Conservation (phyloP, 92 coral and sea anemone species). For the Heliopora coerulea region DNA sequence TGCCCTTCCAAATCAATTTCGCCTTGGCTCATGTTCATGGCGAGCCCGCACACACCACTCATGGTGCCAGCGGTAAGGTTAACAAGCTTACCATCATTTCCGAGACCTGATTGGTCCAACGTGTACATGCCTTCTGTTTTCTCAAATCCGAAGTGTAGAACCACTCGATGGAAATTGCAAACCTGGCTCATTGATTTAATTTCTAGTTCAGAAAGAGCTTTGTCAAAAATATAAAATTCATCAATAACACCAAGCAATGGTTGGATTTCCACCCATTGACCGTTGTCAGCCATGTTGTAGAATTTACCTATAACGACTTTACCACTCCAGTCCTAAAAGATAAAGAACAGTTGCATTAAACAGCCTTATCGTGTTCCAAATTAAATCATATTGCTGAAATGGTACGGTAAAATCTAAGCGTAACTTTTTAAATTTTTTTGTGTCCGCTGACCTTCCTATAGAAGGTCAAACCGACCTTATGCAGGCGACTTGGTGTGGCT, state of each 20-base stretch:
- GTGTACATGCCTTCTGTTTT: constrained; percentile 67
- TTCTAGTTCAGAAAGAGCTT: constrained; percentile 73
- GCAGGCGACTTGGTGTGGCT: too few species aligned
- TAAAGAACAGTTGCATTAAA: not conserved
- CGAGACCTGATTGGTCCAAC: constrained; percentile 93
- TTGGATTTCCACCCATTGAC: constrained; percentile 72
- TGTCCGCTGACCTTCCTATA: too few species aligned
- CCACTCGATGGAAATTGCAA: constrained; percentile 79
- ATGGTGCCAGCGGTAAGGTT: constrained; percentile 56
- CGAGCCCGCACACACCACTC: constrained; percentile 85
- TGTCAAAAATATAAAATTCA: constrained; percentile 85
- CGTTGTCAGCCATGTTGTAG: constrained; percentile 61
- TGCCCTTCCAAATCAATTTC: constrained; percentile 66
- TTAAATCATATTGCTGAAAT: too few species aligned
- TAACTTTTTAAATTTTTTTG: too few species aligned
- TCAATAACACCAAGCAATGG: constrained; percentile 74
- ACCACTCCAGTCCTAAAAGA: constrained; percentile 92
- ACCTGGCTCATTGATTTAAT: constrained; percentile 75
- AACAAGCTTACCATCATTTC: constrained; percentile 76
- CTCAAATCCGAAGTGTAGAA: constrained; percentile 86
- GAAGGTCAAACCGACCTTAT: too few species aligned
- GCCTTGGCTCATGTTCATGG: constrained; percentile 83
- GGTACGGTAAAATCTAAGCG: too few species aligned
- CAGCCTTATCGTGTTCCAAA: too few species aligned
- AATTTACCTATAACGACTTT: constrained; percentile 85